A percentile compares a stretch with the other conserved stretches of the same genome.
phyloP scores from a whole-genome alignment of 2,888 invertebrate species.

The Lasioglossum malachurum region DNA sequence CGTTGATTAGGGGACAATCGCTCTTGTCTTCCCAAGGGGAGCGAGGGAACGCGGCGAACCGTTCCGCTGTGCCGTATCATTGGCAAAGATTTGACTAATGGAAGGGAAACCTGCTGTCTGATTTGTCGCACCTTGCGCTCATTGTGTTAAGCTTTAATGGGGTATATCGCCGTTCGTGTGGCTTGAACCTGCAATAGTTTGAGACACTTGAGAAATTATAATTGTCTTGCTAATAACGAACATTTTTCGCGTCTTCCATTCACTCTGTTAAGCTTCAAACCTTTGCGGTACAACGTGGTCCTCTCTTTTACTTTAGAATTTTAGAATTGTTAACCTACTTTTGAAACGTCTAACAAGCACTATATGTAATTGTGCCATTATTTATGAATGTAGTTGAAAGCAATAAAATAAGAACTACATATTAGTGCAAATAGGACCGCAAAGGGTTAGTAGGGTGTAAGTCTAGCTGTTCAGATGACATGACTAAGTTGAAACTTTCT shows the following conservation, averaged over 20 bases:
- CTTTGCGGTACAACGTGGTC: neutral
- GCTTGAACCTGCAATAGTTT: constrained; percentile 11
- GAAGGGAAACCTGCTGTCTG: constrained; percentile 48
- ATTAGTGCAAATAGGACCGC: neutral
- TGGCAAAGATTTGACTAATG: constrained; percentile 8
- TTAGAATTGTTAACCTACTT: neutral
- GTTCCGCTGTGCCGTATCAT: neutral
- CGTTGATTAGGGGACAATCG: constrained; percentile 13
- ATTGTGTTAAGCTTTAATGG: constrained; percentile 27
- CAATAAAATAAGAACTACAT: neutral
- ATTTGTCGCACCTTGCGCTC: constrained; percentile 42
- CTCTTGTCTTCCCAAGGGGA: constrained; percentile 13
- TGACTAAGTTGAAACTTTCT: neutral
- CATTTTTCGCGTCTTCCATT: neutral
- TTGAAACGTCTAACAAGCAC: neutral
- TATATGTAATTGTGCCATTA: neutral
- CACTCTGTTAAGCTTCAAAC: neutral
- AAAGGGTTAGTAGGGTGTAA: neutral
- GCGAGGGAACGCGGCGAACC: neutral
- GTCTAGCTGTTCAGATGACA: neutral
- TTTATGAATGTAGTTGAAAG: neutral
- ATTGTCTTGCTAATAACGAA: neutral
- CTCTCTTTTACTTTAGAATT: neutral
- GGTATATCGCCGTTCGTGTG: constrained; percentile 11
- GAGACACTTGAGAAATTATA: neutral